Base-by-base conservation (phyloP, 2,797 vertebrate species). In the Cryptoprocta ferox region DNA sequence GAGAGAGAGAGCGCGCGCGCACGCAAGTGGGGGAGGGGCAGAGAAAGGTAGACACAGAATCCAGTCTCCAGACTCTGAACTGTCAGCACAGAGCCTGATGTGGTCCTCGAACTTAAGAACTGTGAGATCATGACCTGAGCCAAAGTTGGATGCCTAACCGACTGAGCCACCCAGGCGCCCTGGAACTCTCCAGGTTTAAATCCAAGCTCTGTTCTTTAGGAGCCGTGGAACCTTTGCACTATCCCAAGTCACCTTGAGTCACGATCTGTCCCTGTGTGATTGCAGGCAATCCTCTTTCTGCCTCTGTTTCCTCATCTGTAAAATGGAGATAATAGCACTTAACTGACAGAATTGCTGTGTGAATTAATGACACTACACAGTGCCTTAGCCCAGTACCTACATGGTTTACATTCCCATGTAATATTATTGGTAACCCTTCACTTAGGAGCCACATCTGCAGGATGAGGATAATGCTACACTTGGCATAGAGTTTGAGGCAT, bases 301-400 rank as follows among this genome's bases (percentile, higher is more conserved):
- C 70, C 85, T 91, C 84, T 35, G 50, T 96, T 87, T 94, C 83
- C 56, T 90, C n/a, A 42, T 95, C 56, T 94, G 70, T 89, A 92
- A 89, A 87, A 78, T 79, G 87, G 53, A 93, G 75, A 81, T 87
- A 71, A 86, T 71, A 24, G 70, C 48, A 45, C 61, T 75, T 91
- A 82, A 48, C 85, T 63, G 56, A 71, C 35, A 89, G 70, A 90
- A 81, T 59, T 50, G 32, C 65, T 73, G 10, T 73, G 26, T 82
- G 71, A 86, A 75, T 94, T 65, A 70, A 93, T 71, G 61, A 91
- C 83, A 65, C 56, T 90, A 56, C 35, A 16, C n/a, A 66, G 6
- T 68, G 65, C 65, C 91, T 83, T 92, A 94, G 95, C 21, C 85
- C n/a, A 11, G 28, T 32, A 80, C 76, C 16, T 65, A 48, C 39